Conservation (phyloP, 92 coral and sea anemone genomes). For the Bergia sp. region DNA sequence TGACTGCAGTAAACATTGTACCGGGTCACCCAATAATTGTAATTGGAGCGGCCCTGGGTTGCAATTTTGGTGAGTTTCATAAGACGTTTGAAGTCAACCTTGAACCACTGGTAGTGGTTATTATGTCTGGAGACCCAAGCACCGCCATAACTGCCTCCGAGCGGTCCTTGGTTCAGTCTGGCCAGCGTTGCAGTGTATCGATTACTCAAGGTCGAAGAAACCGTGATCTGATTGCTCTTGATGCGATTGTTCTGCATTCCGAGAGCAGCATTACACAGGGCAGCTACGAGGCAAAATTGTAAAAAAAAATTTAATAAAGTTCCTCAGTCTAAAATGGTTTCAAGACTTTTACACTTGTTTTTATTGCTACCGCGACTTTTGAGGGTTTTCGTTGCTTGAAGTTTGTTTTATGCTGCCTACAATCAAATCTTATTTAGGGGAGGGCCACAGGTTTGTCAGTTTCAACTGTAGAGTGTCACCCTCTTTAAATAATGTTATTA, state of each 20-base stretch:
- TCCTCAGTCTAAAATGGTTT: too few species aligned
- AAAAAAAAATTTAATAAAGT: not conserved
- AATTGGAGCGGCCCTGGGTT: conserved; percentile 78
- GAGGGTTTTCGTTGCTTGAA: too few species aligned
- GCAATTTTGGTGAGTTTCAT: conserved; percentile 68
- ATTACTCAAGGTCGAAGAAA: not conserved
- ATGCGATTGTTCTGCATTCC: conserved; percentile 34
- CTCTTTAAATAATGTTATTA: too few species aligned
- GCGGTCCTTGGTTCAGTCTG: conserved; percentile 59
- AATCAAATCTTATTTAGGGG: too few species aligned
- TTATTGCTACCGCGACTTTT: too few species aligned
- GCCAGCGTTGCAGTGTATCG: conserved; percentile 45
- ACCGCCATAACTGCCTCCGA: conserved; percentile 67
- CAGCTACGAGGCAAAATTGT: not conserved
- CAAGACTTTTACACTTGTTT: too few species aligned
- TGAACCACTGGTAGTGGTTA: conserved; percentile 79
- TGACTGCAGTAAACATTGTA: conserved; percentile 65
- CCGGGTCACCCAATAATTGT: conserved; percentile 64
- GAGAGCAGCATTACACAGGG: conserved; percentile 21
- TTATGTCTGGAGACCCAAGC: conserved; percentile 78
- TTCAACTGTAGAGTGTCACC: too few species aligned
- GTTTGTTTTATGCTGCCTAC: too few species aligned
- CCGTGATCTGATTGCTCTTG: conserved; percentile 32
- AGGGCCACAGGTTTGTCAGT: too few species aligned
- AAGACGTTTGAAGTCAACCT: conserved; percentile 74